Percentiles rank a stretch among this genome's conserved stretches.
These are phyloP conservation scores for Strigamia maritima DNA, from an alignment of 2,888 invertebrate species.

Conservation along the genomic window DNA sequence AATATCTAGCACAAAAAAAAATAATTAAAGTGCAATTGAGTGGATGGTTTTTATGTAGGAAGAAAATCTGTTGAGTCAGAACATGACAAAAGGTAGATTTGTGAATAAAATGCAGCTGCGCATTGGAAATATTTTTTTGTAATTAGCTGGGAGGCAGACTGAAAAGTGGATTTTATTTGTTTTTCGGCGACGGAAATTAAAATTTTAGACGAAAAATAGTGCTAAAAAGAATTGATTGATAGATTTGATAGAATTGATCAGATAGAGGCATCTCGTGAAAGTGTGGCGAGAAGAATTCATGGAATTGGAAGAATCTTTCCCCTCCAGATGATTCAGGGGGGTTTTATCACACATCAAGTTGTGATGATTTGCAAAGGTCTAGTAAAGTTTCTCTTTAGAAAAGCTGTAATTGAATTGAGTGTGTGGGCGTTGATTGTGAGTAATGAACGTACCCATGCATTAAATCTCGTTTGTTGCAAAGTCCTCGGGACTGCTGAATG, in stretches of 20 bases:
- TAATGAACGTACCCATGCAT: not conserved
- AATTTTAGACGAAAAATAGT: not conserved
- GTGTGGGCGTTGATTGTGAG: conserved; percentile 6
- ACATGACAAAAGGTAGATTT: not conserved
- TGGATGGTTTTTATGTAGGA: no score
- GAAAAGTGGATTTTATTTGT: not conserved
- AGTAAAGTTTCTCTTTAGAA: conserved; percentile 25
- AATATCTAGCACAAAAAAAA: no score
- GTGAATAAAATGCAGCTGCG: not conserved
- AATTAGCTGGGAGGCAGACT: not conserved
- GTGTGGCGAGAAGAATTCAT: not conserved
- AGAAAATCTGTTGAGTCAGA: no score
- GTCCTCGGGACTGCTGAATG: not conserved
- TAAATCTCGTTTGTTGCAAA: conserved; percentile 3
- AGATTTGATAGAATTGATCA: not conserved
- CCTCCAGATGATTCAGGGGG: not conserved
- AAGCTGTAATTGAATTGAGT: conserved; percentile 5
- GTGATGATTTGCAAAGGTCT: conserved; percentile 14
- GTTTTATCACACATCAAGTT: conserved; percentile 16
- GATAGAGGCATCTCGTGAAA: not conserved
- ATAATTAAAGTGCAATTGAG: no score
- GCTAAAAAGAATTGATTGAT: not conserved
- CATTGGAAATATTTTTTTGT: not conserved
- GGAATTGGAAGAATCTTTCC: not conserved
- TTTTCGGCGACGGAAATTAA: not conserved